phyloP scores from a whole-genome alignment of 1,140 invertebrate genomes.

The Sitodiplosis mosellana region DNA sequence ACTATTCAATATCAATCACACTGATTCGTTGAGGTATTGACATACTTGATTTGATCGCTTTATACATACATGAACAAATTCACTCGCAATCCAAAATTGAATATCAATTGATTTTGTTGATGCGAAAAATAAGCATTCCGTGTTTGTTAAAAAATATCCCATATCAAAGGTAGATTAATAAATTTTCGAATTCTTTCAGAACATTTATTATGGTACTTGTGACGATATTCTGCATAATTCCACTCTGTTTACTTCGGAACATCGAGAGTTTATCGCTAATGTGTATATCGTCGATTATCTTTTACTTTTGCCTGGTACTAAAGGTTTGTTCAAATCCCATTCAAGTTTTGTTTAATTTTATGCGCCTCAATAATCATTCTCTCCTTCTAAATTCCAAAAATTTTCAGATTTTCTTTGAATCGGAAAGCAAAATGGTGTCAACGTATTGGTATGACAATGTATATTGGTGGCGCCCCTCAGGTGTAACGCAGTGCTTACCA shows the following conservation, averaged over 20 bases:
- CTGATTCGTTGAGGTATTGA: constrained; percentile 40
- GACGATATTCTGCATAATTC: constrained; percentile 71
- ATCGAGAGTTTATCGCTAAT: constrained; percentile 77
- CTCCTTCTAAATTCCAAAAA: no score
- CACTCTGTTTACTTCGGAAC: constrained; percentile 76
- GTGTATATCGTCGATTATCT: constrained; percentile 73
- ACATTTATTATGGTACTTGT: constrained; percentile 44
- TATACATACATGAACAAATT: no score
- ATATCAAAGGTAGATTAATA: no score
- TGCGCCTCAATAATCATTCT: background rate
- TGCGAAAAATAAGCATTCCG: no score
- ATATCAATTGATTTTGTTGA: background rate
- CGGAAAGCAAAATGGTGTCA: background rate
- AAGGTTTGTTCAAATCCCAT: constrained; percentile 41
- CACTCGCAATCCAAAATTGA: background rate
- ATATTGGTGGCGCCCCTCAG: constrained; percentile 65
- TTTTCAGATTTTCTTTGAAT: background rate
- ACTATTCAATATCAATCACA: constrained; percentile 53
- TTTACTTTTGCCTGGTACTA: constrained; percentile 74
- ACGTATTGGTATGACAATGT: constrained; percentile 54
- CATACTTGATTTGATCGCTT: constrained; percentile 11
- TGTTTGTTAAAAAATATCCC: no score
- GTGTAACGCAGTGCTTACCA: constrained; percentile 75
- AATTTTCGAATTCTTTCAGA: constrained; percentile 24
- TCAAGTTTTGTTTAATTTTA: background rate